Base-by-base conservation (phyloP, 2,888 invertebrate genomes). In the Aricia artaxerxes region DNA sequence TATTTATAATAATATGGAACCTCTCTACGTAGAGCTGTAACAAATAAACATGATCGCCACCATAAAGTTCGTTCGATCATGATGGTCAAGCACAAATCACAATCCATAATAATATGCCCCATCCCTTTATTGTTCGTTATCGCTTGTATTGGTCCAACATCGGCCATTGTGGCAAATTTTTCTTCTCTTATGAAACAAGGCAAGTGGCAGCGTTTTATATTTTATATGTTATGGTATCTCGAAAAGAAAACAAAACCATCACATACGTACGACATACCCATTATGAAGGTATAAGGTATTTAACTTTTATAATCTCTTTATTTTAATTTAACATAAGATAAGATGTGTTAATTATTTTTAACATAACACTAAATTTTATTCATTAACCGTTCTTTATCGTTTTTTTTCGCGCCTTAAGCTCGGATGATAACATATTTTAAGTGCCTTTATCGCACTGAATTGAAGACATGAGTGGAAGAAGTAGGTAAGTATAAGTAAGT, bases 361-460 rank as follows among this genome's bases (percentile, higher is more conserved):
- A 76, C 76, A 76, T 76, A 76, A 57, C 76, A 57, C 76, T 76
- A 57, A 76, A 76, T 76, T 76, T 76, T 57, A 76, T 76, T 76
- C 76, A 57, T 76, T 76, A 76, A 57, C 76, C 16, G 76, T 53
- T 75, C 49, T 57, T 76, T 76, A 76, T 76, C 76, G 24, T 31
- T 75, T 40, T 9, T 75, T 76, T 76, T 76, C 76, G 76, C 76
- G 76, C 76, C 76, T 76, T 57, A 53, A 16, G 35, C 76, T 53
- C 35, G 53, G 40, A 9, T 76, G 76, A 76, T 76, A 76, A 76
- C 53, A 76, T 76, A 76, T 76, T 76, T 75, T 76, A 76, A 76
- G 76, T 76, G 76, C 31, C 57, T 76, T 76, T 76, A 76, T 76
- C 76, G 57, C 35, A 31, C 31, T 35, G 76, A 57, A 44, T 49